phyloP scores from a whole-genome alignment of 2,113 vertebrate genomes.

The Pollachius pollachius region DNA sequence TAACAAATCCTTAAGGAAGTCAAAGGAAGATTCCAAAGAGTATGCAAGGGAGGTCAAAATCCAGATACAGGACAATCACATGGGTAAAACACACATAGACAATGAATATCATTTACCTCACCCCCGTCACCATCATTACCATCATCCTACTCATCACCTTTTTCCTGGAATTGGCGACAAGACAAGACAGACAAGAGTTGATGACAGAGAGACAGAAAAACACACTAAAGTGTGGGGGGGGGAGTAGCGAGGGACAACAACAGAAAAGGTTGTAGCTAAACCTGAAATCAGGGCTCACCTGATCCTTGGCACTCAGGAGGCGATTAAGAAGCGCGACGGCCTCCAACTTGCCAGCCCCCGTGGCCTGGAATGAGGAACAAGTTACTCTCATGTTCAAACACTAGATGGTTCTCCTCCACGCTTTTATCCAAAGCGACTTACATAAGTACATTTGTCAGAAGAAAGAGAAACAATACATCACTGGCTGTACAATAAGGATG shows the following conservation, averaged over 20 bases:
- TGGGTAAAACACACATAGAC: not conserved
- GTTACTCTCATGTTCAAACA: not conserved
- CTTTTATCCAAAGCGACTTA: too few species aligned
- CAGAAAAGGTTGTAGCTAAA: not conserved
- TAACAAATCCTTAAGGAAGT: too few species aligned
- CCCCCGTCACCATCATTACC: constrained; percentile 38
- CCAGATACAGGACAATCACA: constrained; percentile 13
- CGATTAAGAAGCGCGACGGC: constrained; percentile 63
- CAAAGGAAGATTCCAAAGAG: too few species aligned
- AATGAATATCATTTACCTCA: constrained; percentile 52
- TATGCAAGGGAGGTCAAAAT: not conserved
- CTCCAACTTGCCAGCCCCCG: constrained; percentile 65
- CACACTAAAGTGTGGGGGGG: not conserved
- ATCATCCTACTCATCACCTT: constrained; percentile 45
- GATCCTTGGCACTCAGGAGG: constrained; percentile 24
- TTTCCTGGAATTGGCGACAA: constrained; percentile 54
- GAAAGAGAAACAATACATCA: too few species aligned
- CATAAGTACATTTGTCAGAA: too few species aligned
- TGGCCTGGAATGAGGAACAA: constrained; percentile 70
- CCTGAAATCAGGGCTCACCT: constrained; percentile 44
- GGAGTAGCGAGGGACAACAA: not conserved
- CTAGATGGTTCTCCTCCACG: not conserved
- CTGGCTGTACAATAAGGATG: too few species aligned
- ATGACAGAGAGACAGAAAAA: constrained; percentile 22
- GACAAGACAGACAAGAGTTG: constrained; percentile 21